These are phyloP conservation scores for Xestia ashworthii DNA, from an alignment of 2,888 invertebrate genomes.

Conservation along the genomic window DNA sequence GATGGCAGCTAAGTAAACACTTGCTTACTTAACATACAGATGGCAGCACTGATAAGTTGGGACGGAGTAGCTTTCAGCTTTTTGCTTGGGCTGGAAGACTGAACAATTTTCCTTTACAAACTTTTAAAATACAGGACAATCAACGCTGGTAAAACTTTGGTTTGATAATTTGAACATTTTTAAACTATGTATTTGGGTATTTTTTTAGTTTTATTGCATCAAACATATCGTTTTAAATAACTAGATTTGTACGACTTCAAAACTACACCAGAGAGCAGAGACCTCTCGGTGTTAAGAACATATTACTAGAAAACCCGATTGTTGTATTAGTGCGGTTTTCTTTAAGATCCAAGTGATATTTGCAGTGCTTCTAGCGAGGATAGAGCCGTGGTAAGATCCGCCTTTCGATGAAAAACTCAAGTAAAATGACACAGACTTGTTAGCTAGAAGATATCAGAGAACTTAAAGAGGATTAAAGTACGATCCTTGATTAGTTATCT, in stretches of 20 bases:
- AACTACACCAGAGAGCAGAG: no score
- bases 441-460: no score
- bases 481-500: not conserved
- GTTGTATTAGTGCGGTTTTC: not conserved
- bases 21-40: slow-evolving; percentile 18
- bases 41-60: slow-evolving; percentile 45
- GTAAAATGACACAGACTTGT: no score
- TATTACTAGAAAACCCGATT: not conserved
- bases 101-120: not conserved
- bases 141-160: not conserved
- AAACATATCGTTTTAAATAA: not conserved
- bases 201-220: not conserved
- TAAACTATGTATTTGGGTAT: not conserved
- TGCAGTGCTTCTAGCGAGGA: not conserved
- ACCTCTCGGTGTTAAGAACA: not conserved
- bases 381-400: not conserved
- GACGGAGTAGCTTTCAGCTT: not conserved
- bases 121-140: not conserved
- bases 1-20: slow-evolving; percentile 41
- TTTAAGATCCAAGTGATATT: not conserved
- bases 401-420: no score
- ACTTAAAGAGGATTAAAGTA: not conserved
- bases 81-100: not conserved
- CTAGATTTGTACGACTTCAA: no score
- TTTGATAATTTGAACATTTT: not conserved